Evolutionary conservation across 2,888 invertebrate species (phyloP), one percentile per base, ranked within the genome.

Genomic region (Petrophora chlorosata): DNA sequence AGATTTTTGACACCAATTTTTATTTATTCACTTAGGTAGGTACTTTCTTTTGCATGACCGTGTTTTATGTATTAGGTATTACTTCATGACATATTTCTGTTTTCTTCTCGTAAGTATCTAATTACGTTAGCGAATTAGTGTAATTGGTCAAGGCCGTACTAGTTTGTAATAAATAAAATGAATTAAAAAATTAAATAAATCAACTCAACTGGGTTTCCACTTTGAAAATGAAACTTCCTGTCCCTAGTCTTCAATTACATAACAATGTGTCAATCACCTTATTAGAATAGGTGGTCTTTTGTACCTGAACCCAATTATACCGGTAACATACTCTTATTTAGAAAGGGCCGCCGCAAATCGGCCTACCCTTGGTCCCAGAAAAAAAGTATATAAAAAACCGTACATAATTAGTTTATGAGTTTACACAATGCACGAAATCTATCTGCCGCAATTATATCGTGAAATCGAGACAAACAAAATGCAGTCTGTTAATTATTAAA

Each of bases 221-320:
- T 9, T 17, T 29, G 15, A 39, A 50, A 30, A 44, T 34, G 32
- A 50, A 46, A 55, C 71, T 71, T 73, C 74, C 73, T 71, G 68
- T 48, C 36, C 47, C 8, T 33, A 34, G 29, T 40, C 60, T 68
- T 65, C 64, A 72, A 76, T 77, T 78, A 59, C 39, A 53, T 70
- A 74, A 68, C 69, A 74, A 76, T 66, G 83, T 88, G 88, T 89
- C 88, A 89, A 84, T 89, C 88, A 86, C 70, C 79, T 84, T 81
- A 85, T 85, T 84, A 85, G 77, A 68, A 63, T 74, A 54, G 73
- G 71, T 76, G 70, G 70, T 64, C 55, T 58, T 72, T 80, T 78
- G 80, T 33, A 32, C 70, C 53, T 55, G 56, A 53, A 58, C 43
- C 65, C 65, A 57, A 70, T 78, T 81, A 76, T 81, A 76, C 69